A percentile compares a stretch with the other conserved stretches of the same genome.
phyloP scores from a whole-genome alignment of 2,888 invertebrate genomes.

The Cheilosia vernalis region DNA sequence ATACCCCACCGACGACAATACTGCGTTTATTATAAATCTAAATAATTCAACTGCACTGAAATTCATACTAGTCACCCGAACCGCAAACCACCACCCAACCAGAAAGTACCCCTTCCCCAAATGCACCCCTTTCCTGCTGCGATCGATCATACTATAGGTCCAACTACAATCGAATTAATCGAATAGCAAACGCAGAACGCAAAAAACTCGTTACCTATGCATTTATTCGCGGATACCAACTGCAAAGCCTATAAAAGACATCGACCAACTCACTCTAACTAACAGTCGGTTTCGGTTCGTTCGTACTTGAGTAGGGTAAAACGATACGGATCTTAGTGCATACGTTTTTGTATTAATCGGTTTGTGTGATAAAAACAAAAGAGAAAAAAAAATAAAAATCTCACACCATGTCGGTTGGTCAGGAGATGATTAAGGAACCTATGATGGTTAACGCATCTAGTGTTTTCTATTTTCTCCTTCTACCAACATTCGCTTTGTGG shows the following conservation, averaged over 20 bases:
- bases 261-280: constrained; percentile 50
- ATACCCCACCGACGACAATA: constrained; percentile 18
- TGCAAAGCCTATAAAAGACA: constrained; percentile 76
- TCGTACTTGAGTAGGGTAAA: constrained; percentile 72
- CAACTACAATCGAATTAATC: constrained; percentile 53
- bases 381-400: constrained; percentile 37
- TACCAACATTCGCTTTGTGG: constrained; percentile 89
- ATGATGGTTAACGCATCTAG: constrained; percentile 85
- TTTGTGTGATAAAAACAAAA: constrained; percentile 20
- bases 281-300: constrained; percentile 75
- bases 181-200: constrained; percentile 13
- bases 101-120: not conserved
- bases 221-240: constrained; percentile 63
- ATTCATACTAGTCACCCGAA: constrained; percentile 38
- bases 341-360: constrained; percentile 24
- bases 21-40: not conserved
- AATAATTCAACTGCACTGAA: constrained; percentile 51
- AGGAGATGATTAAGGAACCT: constrained; percentile 82
- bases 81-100: constrained; percentile 38
- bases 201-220: constrained; percentile 70
- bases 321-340: constrained; percentile 58
- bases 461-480: constrained; percentile 89
- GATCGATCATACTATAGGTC: constrained; percentile 12
- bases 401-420: constrained; percentile 77
- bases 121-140: constrained; percentile 7